These are phyloP conservation scores for Toxotes lorentzi DNA, from an alignment of 2,797 vertebrate species.

Conservation along the genomic window DNA sequence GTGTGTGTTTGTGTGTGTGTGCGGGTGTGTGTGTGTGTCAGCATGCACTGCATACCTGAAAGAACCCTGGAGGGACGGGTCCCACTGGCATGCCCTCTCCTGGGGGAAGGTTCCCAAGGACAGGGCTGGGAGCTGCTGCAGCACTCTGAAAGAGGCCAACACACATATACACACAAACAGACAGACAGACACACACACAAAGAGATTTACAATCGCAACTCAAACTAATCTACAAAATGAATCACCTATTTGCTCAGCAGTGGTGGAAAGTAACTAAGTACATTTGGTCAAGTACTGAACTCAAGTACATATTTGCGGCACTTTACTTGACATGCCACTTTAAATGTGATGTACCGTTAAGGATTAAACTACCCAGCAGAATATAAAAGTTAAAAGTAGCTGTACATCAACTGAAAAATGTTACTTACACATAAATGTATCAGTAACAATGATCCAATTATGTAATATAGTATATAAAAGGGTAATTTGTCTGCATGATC, in stretches of 20 bases:
- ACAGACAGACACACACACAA: conserved; percentile 44
- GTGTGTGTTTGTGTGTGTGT: not conserved
- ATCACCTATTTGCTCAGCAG: not conserved
- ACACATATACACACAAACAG: conserved; percentile 41
- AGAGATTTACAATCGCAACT: conserved; percentile 16
- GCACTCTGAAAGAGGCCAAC: conserved; percentile 87
- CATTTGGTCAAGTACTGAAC: not conserved
- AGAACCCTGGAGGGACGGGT: conserved; percentile 96
- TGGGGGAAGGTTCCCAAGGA: conserved; percentile 96
- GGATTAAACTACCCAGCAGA: not conserved
- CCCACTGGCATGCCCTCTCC: conserved; percentile 98
- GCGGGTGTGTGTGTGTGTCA: not conserved
- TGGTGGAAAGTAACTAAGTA: not conserved
- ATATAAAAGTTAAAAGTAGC: not conserved
- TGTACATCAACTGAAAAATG: not conserved
- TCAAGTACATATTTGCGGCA: not conserved
- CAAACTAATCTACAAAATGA: conserved; percentile 1
- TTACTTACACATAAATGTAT: not conserved
- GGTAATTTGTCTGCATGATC: not conserved
- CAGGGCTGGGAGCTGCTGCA: conserved; percentile 95
- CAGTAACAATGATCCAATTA: not conserved
- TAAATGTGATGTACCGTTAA: not conserved
- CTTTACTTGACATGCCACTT: not conserved
- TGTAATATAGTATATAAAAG: not conserved
- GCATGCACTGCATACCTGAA: conserved; percentile 90